These are phyloP conservation scores for Actinostola sp. DNA, from an alignment of 92 coral and sea anemone genomes.

Conservation along the genomic window DNA sequence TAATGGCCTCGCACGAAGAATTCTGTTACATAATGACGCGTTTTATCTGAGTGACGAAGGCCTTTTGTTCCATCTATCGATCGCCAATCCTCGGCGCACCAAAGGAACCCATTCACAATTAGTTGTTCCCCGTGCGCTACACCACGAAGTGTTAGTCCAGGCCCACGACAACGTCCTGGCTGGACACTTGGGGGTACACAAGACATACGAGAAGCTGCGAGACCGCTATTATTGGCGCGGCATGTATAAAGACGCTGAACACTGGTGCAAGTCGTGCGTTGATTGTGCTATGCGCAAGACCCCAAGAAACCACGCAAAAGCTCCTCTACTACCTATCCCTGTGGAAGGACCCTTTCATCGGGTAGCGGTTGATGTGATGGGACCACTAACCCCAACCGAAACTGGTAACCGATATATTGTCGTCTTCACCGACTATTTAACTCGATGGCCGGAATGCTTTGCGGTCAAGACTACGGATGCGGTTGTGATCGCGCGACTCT, in stretches of 20 bases:
- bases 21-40: too few species aligned
- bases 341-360: slow-evolving; percentile 48
- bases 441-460: slow-evolving; percentile 57
- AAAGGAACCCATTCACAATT: too few species aligned
- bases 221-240: slow-evolving; percentile 12
- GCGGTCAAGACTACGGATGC: slow-evolving; percentile 45
- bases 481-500: slow-evolving; percentile 25
- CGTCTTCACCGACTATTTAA: too few species aligned
- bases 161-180: not conserved
- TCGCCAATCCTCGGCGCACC: too few species aligned
- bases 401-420: too few species aligned
- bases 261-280: slow-evolving; percentile 53
- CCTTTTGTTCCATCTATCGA: slow-evolving; percentile 5
- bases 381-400: slow-evolving; percentile 38
- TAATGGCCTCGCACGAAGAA: not conserved
- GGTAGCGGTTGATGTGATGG: slow-evolving; percentile 25
- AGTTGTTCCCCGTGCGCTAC: not conserved
- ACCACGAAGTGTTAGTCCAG: not conserved
- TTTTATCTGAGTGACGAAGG: slow-evolving; percentile 8
- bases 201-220: slow-evolving; percentile 22
- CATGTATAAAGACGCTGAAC: slow-evolving; percentile 34
- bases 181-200: slow-evolving; percentile 38
- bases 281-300: slow-evolving; percentile 62
- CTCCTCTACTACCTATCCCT: slow-evolving; percentile 36
- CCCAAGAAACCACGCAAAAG: slow-evolving; percentile 30